Evolutionary conservation across 53 echinoderm and acorn worm genomes (phyloP), one percentile per base, ranked within the genome.

Genomic region (Stichopus horrens): DNA sequence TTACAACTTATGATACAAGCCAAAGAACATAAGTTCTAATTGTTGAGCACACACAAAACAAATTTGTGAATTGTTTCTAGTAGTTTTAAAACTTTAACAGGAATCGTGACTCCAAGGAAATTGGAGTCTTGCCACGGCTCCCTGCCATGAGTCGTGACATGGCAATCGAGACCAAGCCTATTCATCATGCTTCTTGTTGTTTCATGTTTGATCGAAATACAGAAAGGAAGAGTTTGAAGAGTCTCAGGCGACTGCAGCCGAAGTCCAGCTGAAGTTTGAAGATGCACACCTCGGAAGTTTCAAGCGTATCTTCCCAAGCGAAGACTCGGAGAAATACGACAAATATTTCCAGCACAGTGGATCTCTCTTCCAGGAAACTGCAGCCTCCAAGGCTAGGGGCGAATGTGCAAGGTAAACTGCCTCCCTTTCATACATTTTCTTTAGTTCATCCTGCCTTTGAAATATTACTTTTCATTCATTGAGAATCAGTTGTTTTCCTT

Each of bases 271-370:
- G 74, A 95, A 96, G 74, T 98, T 86, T 90, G 98, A 98, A 90
- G 94, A 93, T 9, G 88, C 88, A 7, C 95, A 98, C 79, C 59
- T 95, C 5, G 98, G 98, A 2, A 93, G 86, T 74, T 96, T 96
- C 88, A 91, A 89, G 10, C 86, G 98, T 54, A 98, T 98, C 65
- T 98, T 95, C 83, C 98, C 98, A 5, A 56, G 79, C 21, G 98
- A 94, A 63, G 94, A 93, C 9, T 88, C 89, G 14, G 98, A 95
- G 23, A 94, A 96, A 76, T 98, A 98, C 81, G 98, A 95, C 68
- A 96, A 90, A 87, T 98, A 88, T 90, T 98, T 98, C 90, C 95
- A 98, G 88, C 94, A 98, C 87, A 98, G 98, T 76, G 98, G 98
- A 13, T 98, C 98, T 0, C 88, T 98, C 67, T 98, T 98, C 81